Conservation (phyloP, 2,113 vertebrate genomes). For the Esox niger region DNA sequence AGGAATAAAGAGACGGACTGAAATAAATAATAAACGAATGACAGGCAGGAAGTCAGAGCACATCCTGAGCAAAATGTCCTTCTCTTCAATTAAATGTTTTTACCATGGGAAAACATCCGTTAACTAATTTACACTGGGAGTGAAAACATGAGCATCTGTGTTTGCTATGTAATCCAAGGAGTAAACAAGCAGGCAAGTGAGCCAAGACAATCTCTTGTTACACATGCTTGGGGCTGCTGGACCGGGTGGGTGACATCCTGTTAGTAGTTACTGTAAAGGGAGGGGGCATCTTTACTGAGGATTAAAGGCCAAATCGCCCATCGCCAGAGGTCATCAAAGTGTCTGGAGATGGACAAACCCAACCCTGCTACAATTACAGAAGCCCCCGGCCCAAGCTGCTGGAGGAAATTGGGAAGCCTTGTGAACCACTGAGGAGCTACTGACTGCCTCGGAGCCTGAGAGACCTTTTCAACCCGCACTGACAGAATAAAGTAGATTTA, state of each 20-base stretch:
- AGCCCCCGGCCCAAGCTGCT: too few species aligned
- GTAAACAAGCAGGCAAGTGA: conserved; percentile 15
- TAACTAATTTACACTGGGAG: conserved; percentile 16
- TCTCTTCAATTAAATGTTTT: conserved; percentile 42
- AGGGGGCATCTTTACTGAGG: conserved; percentile 37
- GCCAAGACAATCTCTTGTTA: conserved; percentile 6
- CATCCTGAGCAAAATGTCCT: conserved; percentile 39
- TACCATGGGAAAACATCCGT: too few species aligned
- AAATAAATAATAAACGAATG: neutral
- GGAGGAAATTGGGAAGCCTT: conserved; percentile 46
- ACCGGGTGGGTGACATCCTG: conserved; percentile 43
- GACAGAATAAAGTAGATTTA: conserved; percentile 54
- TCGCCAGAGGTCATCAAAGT: conserved; percentile 45
- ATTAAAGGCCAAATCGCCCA: conserved; percentile 39
- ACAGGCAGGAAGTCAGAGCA: conserved; percentile 37
- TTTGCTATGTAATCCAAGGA: conserved; percentile 50
- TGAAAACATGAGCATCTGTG: conserved; percentile 57
- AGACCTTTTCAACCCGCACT: conserved; percentile 35
- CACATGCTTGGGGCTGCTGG: conserved; percentile 34
- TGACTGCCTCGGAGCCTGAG: too few species aligned
- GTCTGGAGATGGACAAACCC: conserved; percentile 48
- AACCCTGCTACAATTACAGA: conserved; percentile 50
- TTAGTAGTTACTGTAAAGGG: conserved; percentile 35
- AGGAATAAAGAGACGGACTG: neutral
- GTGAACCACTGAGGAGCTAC: too few species aligned